Evolutionary conservation across 2,113 vertebrate species (phyloP).

Genomic region (Cottus gobio): DNA sequence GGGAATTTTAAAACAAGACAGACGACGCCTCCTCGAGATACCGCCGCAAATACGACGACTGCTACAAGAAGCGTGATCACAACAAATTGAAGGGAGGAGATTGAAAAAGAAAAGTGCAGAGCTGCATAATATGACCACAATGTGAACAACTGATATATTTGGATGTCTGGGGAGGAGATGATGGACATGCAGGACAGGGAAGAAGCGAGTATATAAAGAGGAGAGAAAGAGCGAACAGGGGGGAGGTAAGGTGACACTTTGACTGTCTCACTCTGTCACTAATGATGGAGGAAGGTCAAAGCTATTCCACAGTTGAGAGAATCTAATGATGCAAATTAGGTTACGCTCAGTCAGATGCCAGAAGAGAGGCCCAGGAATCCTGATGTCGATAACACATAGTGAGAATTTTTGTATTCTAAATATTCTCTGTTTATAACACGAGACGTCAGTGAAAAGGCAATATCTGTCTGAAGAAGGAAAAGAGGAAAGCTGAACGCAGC

Average conservation of each 20-base stretch:
- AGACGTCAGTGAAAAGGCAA: constrained; percentile 44
- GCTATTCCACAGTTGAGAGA: constrained; percentile 66
- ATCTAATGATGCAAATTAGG: constrained; percentile 78
- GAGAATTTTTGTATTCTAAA: constrained; percentile 11
- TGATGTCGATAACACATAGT: constrained; percentile 13
- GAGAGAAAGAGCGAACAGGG: not conserved
- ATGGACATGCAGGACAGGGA: constrained; percentile 51
- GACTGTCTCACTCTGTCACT: constrained; percentile 55
- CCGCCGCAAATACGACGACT: not conserved
- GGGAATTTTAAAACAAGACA: constrained; percentile 51
- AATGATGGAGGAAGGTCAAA: constrained; percentile 78
- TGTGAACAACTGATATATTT: constrained; percentile 31
- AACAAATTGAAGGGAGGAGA: constrained; percentile 17
- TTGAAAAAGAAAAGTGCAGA: constrained; percentile 39
- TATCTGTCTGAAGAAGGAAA: constrained; percentile 19
- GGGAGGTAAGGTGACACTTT: constrained; percentile 31
- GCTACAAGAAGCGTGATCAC: constrained; percentile 31
- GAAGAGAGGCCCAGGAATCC: constrained; percentile 31
- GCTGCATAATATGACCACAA: constrained; percentile 34
- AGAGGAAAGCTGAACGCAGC: constrained; percentile 9
- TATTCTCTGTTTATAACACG: not conserved
- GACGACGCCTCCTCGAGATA: constrained; percentile 17
- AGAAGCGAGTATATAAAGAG: constrained; percentile 38
- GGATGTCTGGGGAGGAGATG: constrained; percentile 35
- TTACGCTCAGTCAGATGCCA: constrained; percentile 50